These are phyloP conservation scores for Spea hammondii DNA, from an alignment of 2,797 vertebrate genomes.

Conservation along the genomic window DNA sequence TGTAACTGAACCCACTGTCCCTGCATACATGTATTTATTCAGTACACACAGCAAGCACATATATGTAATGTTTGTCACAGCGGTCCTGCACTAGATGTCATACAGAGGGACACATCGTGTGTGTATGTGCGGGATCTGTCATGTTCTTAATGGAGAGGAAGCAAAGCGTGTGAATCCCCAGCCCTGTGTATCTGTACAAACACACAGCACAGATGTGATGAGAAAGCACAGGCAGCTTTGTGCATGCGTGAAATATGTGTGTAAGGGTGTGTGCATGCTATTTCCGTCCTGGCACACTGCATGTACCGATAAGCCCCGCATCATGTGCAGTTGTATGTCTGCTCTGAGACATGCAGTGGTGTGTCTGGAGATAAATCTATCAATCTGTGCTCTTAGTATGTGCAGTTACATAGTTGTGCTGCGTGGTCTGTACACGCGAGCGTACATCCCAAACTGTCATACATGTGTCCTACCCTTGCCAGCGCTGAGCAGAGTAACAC, in stretches of 20 bases:
- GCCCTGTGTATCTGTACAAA: background rate
- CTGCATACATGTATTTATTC: background rate
- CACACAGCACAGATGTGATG: background rate
- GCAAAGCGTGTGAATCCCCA: background rate
- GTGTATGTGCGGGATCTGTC: background rate
- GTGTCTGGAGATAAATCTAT: background rate
- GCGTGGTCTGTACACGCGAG: background rate
- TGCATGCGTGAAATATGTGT: background rate
- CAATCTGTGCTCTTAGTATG: background rate
- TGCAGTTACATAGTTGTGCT: background rate
- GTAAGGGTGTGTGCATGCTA: conserved; percentile 6
- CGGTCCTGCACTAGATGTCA: too few relatives aligned
- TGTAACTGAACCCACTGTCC: background rate
- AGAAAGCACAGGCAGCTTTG: background rate
- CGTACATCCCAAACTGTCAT: background rate
- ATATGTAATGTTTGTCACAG: too few relatives aligned
- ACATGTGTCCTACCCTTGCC: background rate
- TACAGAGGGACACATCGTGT: too few relatives aligned
- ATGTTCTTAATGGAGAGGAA: background rate
- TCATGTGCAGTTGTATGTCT: background rate
- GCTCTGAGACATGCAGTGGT: background rate
- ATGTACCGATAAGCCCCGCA: background rate
- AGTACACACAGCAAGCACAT: too few relatives aligned
- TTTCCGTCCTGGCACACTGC: background rate
- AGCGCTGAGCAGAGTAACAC: background rate